Evolutionary conservation across 2,888 invertebrate genomes (phyloP), one percentile per base, ranked within the genome.

Genomic region (Cryptophagus acutangulus): DNA sequence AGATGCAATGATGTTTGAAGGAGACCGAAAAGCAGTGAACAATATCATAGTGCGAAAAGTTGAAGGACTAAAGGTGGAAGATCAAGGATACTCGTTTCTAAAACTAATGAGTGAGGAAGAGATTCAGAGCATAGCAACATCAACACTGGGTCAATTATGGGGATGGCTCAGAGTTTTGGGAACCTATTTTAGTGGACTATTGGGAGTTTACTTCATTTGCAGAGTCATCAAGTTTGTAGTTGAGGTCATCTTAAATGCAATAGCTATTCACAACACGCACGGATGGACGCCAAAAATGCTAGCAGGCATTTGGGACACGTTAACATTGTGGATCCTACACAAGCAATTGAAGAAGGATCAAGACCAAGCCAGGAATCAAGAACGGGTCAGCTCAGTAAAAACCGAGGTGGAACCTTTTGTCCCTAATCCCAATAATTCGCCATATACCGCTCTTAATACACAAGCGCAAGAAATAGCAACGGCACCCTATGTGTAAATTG

Each of bases 41-140:
- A 52, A 48, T 26, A 50, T 52, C 17, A 28, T 52, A 4, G 41
- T 33, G 4, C 15, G 48, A 16, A 30, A 43, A 41, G 18, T 48
- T n/a, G 41, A 40, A 8, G 49, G 48, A 9, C 10, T 41, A 26
- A 30, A 41, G 9, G 40, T 46, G 1, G 34, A 38, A 2, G 36
- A 41, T 1, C 49, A 49, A 37, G 44, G 42, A 9, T 42, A 37
- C 15, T 37, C 38, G 9, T 40, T 38, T 1, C n/a, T 46, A n/a
- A 30, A 36, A 2, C 17, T 50, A 25, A 42, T 49, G 30, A 38
- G 40, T 25, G 12, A 20, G 16, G 28, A 37, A 2, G 48, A 48
- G 26, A 35, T 47, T 17, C 41, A 46, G 33, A 18, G 36, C 13
- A 12, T 48, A 16, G 46, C 45, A 6, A 24, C 37, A 10, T 17